Conservation (phyloP, 2,113 vertebrate genomes). For the Aspiorhynchus laticeps region DNA sequence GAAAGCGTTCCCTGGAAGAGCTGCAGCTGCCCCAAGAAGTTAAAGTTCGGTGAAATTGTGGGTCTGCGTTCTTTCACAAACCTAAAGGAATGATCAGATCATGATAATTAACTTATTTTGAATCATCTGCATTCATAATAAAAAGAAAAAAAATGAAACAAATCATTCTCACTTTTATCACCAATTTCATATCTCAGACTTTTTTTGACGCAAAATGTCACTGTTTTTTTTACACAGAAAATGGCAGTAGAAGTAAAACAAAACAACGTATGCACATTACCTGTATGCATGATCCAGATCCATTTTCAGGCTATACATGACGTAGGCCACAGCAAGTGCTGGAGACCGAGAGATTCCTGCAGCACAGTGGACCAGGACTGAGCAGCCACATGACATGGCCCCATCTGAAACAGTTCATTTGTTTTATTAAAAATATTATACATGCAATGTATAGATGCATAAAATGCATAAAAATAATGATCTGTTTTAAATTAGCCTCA, state of each 20-base stretch:
- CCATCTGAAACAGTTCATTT: slow-evolving; percentile 65
- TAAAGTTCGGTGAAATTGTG: slow-evolving; percentile 83
- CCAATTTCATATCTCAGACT: too few species aligned
- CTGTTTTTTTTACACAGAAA: neutral
- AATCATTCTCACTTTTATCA: too few species aligned
- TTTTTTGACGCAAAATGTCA: too few species aligned
- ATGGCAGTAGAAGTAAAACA: neutral
- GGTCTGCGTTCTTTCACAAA: slow-evolving; percentile 83
- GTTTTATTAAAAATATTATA: neutral
- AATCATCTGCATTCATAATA: neutral
- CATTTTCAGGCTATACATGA: slow-evolving; percentile 78
- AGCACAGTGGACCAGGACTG: slow-evolving; percentile 80
- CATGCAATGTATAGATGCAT: too few species aligned
- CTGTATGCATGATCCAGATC: slow-evolving; percentile 82
- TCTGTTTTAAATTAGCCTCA: neutral
- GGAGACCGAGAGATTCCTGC: slow-evolving; percentile 82
- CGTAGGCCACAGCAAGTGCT: slow-evolving; percentile 79
- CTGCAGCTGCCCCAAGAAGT: slow-evolving; percentile 83
- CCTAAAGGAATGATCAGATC: slow-evolving; percentile 57
- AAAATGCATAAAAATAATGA: neutral
- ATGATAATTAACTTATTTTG: neutral
- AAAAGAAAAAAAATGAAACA: neutral
- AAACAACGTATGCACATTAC: slow-evolving; percentile 54
- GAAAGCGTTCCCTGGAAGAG: slow-evolving; percentile 74
- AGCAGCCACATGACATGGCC: slow-evolving; percentile 72